Base-by-base conservation (phyloP, 1,140 invertebrate genomes). In the Lasaia peninsularis region DNA sequence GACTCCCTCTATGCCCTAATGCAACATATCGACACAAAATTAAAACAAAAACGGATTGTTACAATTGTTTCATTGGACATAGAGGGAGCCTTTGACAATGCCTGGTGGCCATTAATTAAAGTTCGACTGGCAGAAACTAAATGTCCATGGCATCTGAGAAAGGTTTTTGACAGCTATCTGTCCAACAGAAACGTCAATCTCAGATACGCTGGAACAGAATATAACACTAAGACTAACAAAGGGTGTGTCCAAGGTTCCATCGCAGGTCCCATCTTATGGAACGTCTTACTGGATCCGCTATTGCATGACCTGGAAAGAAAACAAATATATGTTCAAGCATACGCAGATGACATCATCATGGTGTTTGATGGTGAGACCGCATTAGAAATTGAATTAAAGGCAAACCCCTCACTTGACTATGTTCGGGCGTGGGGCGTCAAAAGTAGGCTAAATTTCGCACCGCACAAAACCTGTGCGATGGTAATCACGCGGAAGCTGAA, bases 221-320 rank as follows among this genome's bases (percentile, higher is more conserved):
- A 20, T 31, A 10, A 9, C 1, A 48, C 7, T n/a, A 14, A 2
- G 0, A 59, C 58, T 9, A 60, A 2, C 14, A 53, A 54, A 21
- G 58, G 58, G 1, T 60, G 51, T n/a, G 52, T 60, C 1, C 58
- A 60, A 32, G 58, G 59, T 1, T 52, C 52, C 10, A 56, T 60
- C 14, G 21, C 12, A 7, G 59, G 49, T 5, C 49, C 33, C 0
- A 52, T 18, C 1, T 51, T 61, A 9, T 56, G 49, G 53, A 61
- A 61, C 18, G 16, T 52, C 0, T 10, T 61, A n/a, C 11, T 61
- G 14, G 49, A 61, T 14, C 49, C 53, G 2, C 48, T 60, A n/a
- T 20, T 60, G 2, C 6, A 24, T n/a, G 58, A 50, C 0, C 3
- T 53, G 16, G 44, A 35, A 6, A 9, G 20, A 3, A 0, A 11